These are phyloP conservation scores for Punctoribates punctum DNA, from an alignment of 2,888 invertebrate genomes.

Conservation along the genomic window DNA sequence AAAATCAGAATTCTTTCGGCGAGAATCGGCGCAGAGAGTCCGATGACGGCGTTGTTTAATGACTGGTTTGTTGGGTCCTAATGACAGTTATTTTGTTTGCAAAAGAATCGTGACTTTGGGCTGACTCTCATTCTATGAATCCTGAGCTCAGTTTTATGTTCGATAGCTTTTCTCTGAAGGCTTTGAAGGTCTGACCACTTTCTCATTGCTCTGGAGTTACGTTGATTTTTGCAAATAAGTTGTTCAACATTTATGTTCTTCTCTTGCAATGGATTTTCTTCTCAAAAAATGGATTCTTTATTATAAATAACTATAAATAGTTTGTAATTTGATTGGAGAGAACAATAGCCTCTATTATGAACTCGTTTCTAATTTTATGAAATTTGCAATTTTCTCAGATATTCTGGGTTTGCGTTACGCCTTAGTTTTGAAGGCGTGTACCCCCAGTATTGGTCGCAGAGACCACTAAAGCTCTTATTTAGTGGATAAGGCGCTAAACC, in stretches of 20 bases:
- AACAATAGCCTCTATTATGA: slow-evolving; percentile 6
- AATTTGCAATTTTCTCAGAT: slow-evolving; percentile 19
- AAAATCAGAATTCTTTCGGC: too few species aligned
- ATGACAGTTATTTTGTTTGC: slow-evolving; percentile 40
- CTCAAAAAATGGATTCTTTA: too few species aligned
- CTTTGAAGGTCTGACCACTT: slow-evolving; percentile 20
- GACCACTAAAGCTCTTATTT: not conserved
- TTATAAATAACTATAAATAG: too few species aligned
- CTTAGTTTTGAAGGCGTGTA: slow-evolving; percentile 31
- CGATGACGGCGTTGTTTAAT: slow-evolving; percentile 37
- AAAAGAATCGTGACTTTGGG: slow-evolving; percentile 34
- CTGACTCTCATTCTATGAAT: not conserved
- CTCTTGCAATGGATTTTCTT: too few species aligned
- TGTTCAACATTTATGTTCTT: too few species aligned
- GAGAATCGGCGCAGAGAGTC: too few species aligned
- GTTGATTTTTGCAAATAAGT: too few species aligned
- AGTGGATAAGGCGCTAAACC: slow-evolving; percentile 36
- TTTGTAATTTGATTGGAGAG: not conserved
- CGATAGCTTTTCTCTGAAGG: slow-evolving; percentile 5
- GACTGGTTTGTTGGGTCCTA: slow-evolving; percentile 31
- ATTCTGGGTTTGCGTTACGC: not conserved
- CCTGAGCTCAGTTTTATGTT: slow-evolving; percentile 8
- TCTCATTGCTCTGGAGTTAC: slow-evolving; percentile 5
- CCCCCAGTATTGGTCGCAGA: slow-evolving; percentile 23
- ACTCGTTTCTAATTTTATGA: not conserved